These are phyloP conservation scores for Chrysocyon brachyurus DNA, from an alignment of 2,797 vertebrate species.

Conservation along the genomic window DNA sequence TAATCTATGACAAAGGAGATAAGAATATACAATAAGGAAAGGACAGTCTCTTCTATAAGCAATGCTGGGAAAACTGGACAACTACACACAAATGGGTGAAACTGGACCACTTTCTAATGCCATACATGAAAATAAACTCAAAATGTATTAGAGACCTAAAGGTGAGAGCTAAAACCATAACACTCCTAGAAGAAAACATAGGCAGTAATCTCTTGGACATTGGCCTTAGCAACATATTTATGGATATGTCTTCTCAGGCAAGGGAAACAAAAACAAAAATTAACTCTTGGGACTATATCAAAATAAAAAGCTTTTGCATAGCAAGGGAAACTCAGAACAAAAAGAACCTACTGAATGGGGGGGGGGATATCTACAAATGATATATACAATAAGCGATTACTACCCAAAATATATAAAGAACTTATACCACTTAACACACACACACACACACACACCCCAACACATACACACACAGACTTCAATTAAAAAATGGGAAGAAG, in stretches of 20 bases:
- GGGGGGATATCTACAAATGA: not conserved
- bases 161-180: not conserved
- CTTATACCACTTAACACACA: not conserved
- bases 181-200: not conserved
- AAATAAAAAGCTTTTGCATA: not conserved
- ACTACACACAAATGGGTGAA: not conserved
- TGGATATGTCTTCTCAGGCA: not conserved
- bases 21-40: not conserved
- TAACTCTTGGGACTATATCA: not conserved
- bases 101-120: not conserved
- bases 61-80: not conserved
- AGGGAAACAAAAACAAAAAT: not conserved
- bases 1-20: not conserved
- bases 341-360: not conserved
- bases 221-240: not conserved
- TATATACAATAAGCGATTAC: not conserved
- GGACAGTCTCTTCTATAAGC: not conserved
- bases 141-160: not conserved
- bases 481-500: not conserved
- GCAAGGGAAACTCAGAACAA: not conserved
- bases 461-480: too few relatives aligned
- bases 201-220: not conserved
- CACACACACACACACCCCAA: not conserved
- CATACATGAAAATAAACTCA: not conserved
- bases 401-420: not conserved